Conservation (phyloP, 1,140 invertebrate species). For the Brachionus rotundiformis region DNA sequence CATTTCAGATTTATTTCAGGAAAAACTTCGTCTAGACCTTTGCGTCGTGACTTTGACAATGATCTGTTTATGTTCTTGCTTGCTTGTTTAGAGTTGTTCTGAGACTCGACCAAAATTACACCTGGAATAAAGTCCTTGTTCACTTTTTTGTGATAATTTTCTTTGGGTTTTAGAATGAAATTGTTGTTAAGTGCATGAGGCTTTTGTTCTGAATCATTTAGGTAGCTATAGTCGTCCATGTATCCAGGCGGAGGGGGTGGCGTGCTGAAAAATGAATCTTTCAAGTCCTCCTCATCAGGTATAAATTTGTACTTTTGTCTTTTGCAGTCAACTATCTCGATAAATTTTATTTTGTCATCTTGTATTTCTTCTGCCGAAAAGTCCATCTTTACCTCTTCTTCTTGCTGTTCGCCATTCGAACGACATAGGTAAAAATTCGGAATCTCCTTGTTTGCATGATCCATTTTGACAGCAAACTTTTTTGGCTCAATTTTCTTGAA, state of each 20-base stretch:
- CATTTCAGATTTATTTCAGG: slow-evolving; percentile 21
- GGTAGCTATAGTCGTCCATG: background rate
- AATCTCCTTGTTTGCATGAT: background rate
- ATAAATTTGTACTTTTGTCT: slow-evolving; percentile 24
- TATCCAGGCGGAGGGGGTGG: background rate
- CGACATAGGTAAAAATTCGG: slow-evolving; percentile 12
- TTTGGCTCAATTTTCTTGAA: slow-evolving; percentile 31
- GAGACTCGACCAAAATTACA: slow-evolving; percentile 38
- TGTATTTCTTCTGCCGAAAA: background rate
- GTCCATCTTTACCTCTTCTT: slow-evolving; percentile 10
- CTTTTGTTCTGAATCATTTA: background rate
- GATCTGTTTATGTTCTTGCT: slow-evolving; percentile 12
- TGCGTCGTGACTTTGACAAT: slow-evolving; percentile 1
- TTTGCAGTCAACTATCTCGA: slow-evolving; percentile 27
- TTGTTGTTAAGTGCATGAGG: background rate
- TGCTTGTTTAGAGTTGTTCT: slow-evolving; percentile 8
- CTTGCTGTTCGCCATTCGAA: background rate
- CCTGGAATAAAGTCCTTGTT: slow-evolving; percentile 19
- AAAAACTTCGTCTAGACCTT: slow-evolving; percentile 42
- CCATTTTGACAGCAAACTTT: background rate
- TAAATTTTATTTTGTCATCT: slow-evolving; percentile 5
- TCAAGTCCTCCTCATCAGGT: background rate
- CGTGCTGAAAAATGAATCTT: background rate
- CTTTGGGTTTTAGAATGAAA: slow-evolving; percentile 32
- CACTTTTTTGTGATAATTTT: background rate